Base-by-base conservation (phyloP, 2,113 vertebrate genomes). In the Marmota monax region DNA sequence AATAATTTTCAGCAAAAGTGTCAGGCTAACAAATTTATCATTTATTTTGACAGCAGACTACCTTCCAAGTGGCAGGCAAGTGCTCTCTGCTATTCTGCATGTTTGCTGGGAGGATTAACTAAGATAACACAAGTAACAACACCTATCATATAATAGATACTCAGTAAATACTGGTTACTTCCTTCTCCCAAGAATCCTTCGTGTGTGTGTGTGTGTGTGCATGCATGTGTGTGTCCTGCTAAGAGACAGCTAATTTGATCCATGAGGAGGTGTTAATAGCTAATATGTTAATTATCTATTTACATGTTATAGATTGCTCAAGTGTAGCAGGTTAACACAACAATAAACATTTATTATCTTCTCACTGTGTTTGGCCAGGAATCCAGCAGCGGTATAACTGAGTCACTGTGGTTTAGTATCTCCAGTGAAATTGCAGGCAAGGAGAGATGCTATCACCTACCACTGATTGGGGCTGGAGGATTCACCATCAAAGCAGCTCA, bases 1-100 rank as follows among this genome's bases (percentile, higher is more conserved):
- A 85, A 56, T 69, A 45, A 83, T 88, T 97, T 90, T 48, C 88
- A 89, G 34, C n/a, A 94, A 95, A 96, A 69, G 8, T 92, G 3
- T 69, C 16, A 92, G 4, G 39, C 32, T 48, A 94, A 27, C 2
- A 45, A 14, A 63, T 39, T 25, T 78, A 11, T 67, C 42, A 84
- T 74, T 3, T 42, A 34, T 91, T 85, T 91, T 67, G 61, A 18
- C 78, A 93, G 18, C 32, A 70, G 25, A 74, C 25, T 76, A 34
- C 67, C 77, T 88, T 51, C 32, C 42, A 51, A 87, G 34, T 32
- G 37, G 39, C 32, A 91, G 67, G 18, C 42, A 91, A 91, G 42
- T 34, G 22, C 65, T 10, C 10, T 27, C 37, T 90, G 63, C 58
- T 82, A 32, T 86, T 90, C 77, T 70, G 7, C 25, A 10, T 51